Conservation (phyloP, 2,113 vertebrate species). For the Oreotrochilus melanogaster region DNA sequence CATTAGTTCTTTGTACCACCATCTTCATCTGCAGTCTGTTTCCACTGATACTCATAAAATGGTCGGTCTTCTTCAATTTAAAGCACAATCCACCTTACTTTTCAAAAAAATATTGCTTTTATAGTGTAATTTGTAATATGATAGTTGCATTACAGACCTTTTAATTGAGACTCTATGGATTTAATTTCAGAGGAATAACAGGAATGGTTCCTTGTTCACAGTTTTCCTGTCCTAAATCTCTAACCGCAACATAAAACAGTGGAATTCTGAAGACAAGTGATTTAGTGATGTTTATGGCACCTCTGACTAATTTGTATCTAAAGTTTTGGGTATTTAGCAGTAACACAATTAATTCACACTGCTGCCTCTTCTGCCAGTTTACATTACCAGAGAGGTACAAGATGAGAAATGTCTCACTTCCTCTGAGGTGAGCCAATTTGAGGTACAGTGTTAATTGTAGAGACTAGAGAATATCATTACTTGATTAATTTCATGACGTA, state of each 20-base stretch:
- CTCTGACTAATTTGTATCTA: constrained; percentile 12
- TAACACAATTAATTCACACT: background rate
- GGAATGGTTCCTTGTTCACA: background rate
- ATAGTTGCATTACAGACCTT: background rate
- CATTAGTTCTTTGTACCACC: background rate
- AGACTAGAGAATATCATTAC: background rate
- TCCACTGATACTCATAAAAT: background rate
- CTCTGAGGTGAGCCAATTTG: background rate
- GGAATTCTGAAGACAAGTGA: background rate
- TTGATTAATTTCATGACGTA: constrained; percentile 35
- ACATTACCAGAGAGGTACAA: background rate
- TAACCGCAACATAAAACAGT: background rate
- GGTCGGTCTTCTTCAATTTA: background rate
- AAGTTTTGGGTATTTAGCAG: background rate
- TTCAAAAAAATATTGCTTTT: background rate
- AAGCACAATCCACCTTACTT: background rate
- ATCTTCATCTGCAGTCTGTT: background rate
- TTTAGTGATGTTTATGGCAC: background rate
- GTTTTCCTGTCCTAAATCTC: background rate
- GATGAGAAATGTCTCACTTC: constrained; percentile 17
- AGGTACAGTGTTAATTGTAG: background rate
- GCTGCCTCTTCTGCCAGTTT: background rate
- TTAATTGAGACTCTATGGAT: background rate
- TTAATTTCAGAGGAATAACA: background rate
- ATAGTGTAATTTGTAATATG: background rate